phyloP scores from a whole-genome alignment of 2,113 vertebrate species.

The Bungarus multicinctus region DNA sequence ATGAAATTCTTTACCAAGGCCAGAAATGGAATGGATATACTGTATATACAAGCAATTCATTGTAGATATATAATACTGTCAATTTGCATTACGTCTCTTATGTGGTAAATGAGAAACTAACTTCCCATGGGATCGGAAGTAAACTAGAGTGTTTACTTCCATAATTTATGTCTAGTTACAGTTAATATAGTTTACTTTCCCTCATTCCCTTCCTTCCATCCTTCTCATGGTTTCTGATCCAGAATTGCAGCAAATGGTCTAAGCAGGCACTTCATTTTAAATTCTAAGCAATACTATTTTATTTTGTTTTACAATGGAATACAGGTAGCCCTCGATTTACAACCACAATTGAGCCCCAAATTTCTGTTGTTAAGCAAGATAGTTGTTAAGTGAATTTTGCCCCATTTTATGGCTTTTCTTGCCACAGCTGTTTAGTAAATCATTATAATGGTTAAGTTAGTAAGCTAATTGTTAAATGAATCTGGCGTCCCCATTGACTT shows the following conservation, averaged over 20 bases:
- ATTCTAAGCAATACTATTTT: background rate
- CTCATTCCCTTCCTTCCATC: background rate
- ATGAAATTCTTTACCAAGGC: background rate
- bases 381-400: background rate
- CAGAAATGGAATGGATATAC: background rate
- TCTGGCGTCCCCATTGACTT: background rate
- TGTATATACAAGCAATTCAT: background rate
- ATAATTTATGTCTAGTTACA: background rate
- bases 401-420: background rate
- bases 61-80: background rate
- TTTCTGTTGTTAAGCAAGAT: background rate
- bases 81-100: background rate
- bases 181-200: background rate
- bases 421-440: background rate
- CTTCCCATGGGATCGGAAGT: background rate
- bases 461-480: background rate
- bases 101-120: background rate
- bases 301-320: background rate
- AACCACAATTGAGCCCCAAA: background rate
- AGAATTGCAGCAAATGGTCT: background rate
- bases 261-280: background rate
- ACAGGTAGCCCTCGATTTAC: background rate
- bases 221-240: background rate
- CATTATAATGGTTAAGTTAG: background rate
- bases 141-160: background rate